Percentiles rank a stretch among this genome's conserved stretches.
Evolutionary conservation across 2,888 invertebrate species (phyloP).

Genomic region (Galeruca laticollis): DNA sequence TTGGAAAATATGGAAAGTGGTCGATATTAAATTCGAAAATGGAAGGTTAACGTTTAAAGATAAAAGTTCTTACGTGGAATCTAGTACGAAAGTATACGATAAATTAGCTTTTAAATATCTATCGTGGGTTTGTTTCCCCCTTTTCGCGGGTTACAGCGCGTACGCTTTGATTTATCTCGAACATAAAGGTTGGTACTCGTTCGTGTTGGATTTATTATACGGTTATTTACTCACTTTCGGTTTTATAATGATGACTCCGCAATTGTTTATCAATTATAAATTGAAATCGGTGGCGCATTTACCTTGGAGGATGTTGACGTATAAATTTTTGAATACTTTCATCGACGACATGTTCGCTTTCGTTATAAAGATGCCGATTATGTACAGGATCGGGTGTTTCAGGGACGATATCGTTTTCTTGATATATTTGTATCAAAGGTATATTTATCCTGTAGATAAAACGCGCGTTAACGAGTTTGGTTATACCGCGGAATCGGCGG

Average conservation of each 20-base stretch:
- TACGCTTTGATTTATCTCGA: slow-evolving; percentile 96
- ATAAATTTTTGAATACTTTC: slow-evolving; percentile 99
- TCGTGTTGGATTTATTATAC: slow-evolving; percentile 95
- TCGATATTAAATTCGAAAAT: slow-evolving; percentile 84
- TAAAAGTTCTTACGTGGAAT: slow-evolving; percentile 96
- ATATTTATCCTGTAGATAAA: slow-evolving; percentile 98
- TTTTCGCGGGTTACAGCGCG: slow-evolving; percentile 91
- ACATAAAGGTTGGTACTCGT: slow-evolving; percentile 99
- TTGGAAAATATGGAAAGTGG: slow-evolving; percentile 98
- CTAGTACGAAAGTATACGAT: slow-evolving; percentile 94
- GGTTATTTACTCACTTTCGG: slow-evolving; percentile 98
- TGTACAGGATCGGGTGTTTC: slow-evolving; percentile 98
- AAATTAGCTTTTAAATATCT: slow-evolving; percentile 95
- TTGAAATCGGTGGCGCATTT: slow-evolving; percentile 98
- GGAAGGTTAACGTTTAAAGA: slow-evolving; percentile 88
- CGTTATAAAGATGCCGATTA: slow-evolving; percentile 99
- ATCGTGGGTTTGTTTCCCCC: slow-evolving; percentile 95
- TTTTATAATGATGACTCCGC: slow-evolving; percentile 99
- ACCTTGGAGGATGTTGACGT: slow-evolving; percentile 99
- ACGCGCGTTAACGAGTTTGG: slow-evolving; percentile 98
- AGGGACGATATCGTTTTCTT: slow-evolving; percentile 99
- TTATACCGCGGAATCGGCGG: slow-evolving; percentile 82
- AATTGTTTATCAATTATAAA: slow-evolving; percentile 99
- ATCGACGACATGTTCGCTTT: slow-evolving; percentile 99
- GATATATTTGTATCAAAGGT: slow-evolving; percentile 98